Percentiles rank a stretch among this genome's conserved stretches.
These are phyloP conservation scores for Yasuhikotakia modesta DNA, from an alignment of 2,797 vertebrate genomes.

Conservation along the genomic window DNA sequence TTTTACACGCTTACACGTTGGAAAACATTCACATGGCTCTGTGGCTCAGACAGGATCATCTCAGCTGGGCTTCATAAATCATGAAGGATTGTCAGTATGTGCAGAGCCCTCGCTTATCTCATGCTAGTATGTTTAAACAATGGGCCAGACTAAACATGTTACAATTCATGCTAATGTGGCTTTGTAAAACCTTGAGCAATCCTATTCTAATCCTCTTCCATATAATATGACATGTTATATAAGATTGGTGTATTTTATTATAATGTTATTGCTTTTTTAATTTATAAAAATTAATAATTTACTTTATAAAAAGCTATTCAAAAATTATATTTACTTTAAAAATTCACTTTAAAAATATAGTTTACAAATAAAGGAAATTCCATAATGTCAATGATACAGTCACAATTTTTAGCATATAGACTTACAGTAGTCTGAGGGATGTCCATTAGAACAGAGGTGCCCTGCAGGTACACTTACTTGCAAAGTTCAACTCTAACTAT, in stretches of 20 bases:
- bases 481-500: not conserved
- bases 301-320: no score
- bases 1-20: not conserved
- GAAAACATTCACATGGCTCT: constrained; percentile 31
- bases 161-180: constrained; percentile 25
- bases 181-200: constrained; percentile 19
- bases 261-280: no score
- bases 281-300: no score
- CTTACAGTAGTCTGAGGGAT: no score
- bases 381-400: no score
- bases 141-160: constrained; percentile 55
- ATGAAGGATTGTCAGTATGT: constrained; percentile 62
- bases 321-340: no score
- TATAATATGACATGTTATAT: not conserved
- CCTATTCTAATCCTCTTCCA: not conserved
- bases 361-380: no score
- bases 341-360: no score
- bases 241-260: no score
- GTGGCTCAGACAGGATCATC: constrained; percentile 49
- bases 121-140: constrained; percentile 43
- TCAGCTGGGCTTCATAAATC: constrained; percentile 79
- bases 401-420: no score
- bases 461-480: not conserved
- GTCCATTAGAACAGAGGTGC: not conserved
- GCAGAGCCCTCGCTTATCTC: not conserved